A percentile compares a stretch with the other conserved stretches of the same genome.
Evolutionary conservation across 2,888 invertebrate genomes (phyloP).

Genomic region (Leptopilina myrica): DNA sequence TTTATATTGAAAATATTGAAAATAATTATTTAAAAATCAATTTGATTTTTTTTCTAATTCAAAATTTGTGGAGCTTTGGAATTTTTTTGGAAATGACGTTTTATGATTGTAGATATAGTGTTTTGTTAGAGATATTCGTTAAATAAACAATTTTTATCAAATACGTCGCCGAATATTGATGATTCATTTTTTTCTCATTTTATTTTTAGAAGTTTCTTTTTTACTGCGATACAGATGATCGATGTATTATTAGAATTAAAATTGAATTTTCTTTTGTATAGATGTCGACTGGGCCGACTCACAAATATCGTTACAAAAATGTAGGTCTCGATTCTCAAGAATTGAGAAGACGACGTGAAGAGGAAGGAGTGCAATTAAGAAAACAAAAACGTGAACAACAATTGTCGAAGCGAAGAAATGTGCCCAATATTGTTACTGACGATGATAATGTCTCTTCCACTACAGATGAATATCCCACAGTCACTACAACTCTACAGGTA

Average conservation of each 20-base stretch:
- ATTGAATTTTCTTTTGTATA: conserved; percentile 62
- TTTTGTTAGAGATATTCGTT: neutral
- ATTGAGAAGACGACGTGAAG: conserved; percentile 92
- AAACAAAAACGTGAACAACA: conserved; percentile 98
- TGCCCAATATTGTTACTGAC: conserved; percentile 76
- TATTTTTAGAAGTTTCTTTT: neutral
- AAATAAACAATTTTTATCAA: conserved; percentile 29
- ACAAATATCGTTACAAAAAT: conserved; percentile 96
- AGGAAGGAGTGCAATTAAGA: conserved; percentile 96
- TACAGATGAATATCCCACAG: conserved; percentile 63
- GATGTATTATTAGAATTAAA: neutral
- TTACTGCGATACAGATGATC: neutral
- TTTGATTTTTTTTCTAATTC: neutral
- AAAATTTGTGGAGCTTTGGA: no score
- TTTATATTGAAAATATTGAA: neutral
- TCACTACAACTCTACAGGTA: conserved; percentile 63
- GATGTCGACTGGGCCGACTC: conserved; percentile 88
- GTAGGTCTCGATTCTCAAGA: conserved; percentile 94
- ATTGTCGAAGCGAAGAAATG: conserved; percentile 94
- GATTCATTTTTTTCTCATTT: conserved; percentile 3
- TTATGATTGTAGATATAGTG: neutral
- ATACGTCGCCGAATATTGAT: neutral
- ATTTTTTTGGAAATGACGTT: conserved; percentile 6
- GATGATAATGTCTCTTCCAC: conserved; percentile 68
- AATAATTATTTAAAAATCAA: neutral